Evolutionary conservation across 1,140 invertebrate genomes (phyloP).

Genomic region (Dreissena rostriformis): DNA sequence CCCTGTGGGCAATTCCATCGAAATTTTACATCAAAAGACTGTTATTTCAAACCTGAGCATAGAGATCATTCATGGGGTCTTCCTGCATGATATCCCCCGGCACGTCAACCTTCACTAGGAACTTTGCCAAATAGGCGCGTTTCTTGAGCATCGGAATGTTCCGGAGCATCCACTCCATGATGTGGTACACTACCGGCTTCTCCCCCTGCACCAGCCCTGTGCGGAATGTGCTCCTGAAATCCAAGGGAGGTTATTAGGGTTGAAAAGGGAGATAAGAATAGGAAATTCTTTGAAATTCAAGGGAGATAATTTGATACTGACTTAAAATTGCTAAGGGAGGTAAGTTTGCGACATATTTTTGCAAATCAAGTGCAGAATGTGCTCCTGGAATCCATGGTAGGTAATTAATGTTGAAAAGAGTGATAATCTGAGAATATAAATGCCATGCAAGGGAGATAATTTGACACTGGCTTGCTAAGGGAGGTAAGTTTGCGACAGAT

Average conservation of each 20-base stretch:
- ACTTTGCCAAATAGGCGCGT: slow-evolving; percentile 90
- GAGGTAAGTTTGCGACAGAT: no score
- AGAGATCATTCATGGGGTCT: slow-evolving; percentile 87
- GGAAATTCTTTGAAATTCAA: no score
- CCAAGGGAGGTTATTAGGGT: background rate
- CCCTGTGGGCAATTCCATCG: no score
- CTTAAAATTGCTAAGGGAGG: background rate
- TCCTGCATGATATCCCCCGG: slow-evolving; percentile 91
- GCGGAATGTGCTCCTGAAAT: slow-evolving; percentile 83
- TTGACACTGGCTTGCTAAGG: no score
- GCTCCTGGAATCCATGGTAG: no score
- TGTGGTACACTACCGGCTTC: slow-evolving; percentile 88
- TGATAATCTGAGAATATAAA: no score
- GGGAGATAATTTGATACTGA: no score
- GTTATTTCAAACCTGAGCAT: slow-evolving; percentile 83
- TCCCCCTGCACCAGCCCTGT: slow-evolving; percentile 89
- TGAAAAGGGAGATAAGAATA: background rate
- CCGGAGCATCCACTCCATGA: slow-evolving; percentile 90
- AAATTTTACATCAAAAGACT: no score
- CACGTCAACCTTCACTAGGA: slow-evolving; percentile 89
- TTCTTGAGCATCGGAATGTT: slow-evolving; percentile 89
- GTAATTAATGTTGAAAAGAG: no score
- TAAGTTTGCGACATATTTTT: no score
- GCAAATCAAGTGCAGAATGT: no score
- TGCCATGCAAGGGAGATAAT: no score